A percentile compares a stretch with the other conserved stretches of the same genome.
Evolutionary conservation across 2,888 invertebrate genomes (phyloP).

Genomic region (Stenolophus ochropezus): DNA sequence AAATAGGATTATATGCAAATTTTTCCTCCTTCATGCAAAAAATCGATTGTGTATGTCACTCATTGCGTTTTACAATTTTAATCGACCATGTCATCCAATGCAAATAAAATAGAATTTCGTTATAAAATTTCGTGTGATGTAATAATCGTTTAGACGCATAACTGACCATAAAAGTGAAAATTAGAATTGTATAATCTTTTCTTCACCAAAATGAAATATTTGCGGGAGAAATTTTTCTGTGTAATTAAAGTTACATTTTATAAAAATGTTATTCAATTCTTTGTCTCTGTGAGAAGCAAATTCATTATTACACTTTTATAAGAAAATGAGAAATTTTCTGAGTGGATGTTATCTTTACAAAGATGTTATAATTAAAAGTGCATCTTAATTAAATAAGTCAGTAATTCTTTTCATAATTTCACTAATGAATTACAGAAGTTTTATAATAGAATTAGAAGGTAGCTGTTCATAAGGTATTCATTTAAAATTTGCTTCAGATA

Average conservation of each 20-base stretch:
- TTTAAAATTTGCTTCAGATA: background rate
- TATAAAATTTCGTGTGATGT: background rate
- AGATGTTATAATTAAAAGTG: conserved; percentile 14
- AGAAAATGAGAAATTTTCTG: conserved; percentile 12
- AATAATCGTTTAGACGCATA: conserved; percentile 7
- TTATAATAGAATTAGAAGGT: background rate
- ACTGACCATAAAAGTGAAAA: conserved; percentile 30
- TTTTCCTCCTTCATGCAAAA: background rate
- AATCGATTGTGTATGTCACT: background rate
- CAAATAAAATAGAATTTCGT: background rate
- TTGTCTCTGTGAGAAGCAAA: conserved; percentile 28
- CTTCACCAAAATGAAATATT: conserved; percentile 20
- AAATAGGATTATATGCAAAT: background rate
- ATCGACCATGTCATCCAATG: background rate
- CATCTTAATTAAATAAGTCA: conserved; percentile 9
- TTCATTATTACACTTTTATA: conserved; percentile 24
- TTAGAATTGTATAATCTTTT: conserved; percentile 38
- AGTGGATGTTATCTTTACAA: background rate
- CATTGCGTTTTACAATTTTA: background rate
- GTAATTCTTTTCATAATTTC: background rate
- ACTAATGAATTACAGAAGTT: background rate
- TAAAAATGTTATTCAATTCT: conserved; percentile 42
- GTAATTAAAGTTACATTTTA: conserved; percentile 44
- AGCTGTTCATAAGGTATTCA: background rate
- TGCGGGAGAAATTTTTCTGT: conserved; percentile 34